phyloP scores from a whole-genome alignment of 2,113 vertebrate genomes.

The Triplophysa tibetana region DNA sequence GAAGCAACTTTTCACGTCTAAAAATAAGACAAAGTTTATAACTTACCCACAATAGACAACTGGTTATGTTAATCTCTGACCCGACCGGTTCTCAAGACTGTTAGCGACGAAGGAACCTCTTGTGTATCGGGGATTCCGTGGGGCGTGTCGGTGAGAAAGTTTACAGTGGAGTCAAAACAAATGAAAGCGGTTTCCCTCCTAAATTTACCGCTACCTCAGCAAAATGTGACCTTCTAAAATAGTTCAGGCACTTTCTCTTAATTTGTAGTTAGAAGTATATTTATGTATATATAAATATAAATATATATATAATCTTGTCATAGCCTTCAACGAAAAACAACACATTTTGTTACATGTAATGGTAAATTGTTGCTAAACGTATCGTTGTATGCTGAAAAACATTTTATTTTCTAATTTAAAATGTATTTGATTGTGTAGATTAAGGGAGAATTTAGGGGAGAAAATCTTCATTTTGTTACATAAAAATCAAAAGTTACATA shows the following conservation, averaged over 20 bases:
- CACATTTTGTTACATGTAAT: not conserved
- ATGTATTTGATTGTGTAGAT: not conserved
- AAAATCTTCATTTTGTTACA: not conserved
- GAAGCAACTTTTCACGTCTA: not conserved
- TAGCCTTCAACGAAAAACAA: not conserved
- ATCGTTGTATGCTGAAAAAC: not conserved
- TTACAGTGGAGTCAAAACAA: constrained; percentile 57
- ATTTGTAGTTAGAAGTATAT: not conserved
- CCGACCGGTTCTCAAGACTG: constrained; percentile 18
- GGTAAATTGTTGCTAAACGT: not conserved
- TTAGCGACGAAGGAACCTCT: not conserved
- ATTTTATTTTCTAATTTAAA: not conserved
- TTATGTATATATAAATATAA: not conserved
- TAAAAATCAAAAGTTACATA: not conserved
- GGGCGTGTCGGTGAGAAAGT: constrained; percentile 71
- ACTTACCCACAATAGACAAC: not conserved
- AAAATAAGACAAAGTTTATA: not conserved
- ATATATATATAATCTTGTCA: not conserved
- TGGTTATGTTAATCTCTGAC: constrained; percentile 4
- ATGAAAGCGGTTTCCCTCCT: constrained; percentile 59
- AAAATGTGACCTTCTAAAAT: not conserved
- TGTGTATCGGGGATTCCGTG: constrained; percentile 53
- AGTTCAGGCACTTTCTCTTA: not conserved
- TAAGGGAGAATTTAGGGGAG: not conserved
- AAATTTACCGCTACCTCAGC: constrained; percentile 12